A percentile compares a stretch with the other conserved stretches of the same genome.
Evolutionary conservation across 2,113 vertebrate species (phyloP).

Genomic region (Sclerurus mexicanus): DNA sequence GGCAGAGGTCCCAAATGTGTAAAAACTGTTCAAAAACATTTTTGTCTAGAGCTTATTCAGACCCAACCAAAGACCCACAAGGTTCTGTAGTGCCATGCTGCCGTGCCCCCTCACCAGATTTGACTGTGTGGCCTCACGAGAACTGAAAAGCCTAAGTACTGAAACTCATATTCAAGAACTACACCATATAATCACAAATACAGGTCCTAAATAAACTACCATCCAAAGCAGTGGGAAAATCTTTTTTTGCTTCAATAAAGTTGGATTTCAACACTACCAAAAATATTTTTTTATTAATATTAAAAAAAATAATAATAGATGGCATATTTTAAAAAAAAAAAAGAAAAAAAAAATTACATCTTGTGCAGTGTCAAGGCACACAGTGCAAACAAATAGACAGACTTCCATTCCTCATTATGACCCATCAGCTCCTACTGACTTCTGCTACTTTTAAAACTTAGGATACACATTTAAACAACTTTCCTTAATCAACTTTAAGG

Average conservation of each 20-base stretch:
- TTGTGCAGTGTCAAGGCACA: background rate
- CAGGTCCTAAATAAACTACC: background rate
- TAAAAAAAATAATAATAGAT: no score
- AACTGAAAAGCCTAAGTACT: background rate
- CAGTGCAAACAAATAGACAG: background rate
- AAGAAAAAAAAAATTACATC: background rate
- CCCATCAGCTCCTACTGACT: background rate
- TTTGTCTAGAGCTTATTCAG: background rate
- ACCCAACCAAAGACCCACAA: background rate
- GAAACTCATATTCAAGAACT: background rate
- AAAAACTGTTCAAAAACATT: background rate
- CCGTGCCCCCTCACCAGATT: background rate
- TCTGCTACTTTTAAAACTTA: background rate
- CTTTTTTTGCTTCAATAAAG: background rate
- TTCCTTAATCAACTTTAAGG: background rate
- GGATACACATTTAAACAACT: background rate
- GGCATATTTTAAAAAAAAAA: no score
- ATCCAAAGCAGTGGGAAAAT: background rate
- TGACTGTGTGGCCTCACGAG: accelerated
- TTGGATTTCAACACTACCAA: background rate
- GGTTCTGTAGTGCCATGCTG: background rate
- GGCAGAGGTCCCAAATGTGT: background rate
- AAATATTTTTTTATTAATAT: background rate
- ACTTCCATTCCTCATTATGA: background rate
- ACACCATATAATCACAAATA: background rate